phyloP scores from a whole-genome alignment of 2,797 vertebrate genomes.

The Thaleichthys pacificus region DNA sequence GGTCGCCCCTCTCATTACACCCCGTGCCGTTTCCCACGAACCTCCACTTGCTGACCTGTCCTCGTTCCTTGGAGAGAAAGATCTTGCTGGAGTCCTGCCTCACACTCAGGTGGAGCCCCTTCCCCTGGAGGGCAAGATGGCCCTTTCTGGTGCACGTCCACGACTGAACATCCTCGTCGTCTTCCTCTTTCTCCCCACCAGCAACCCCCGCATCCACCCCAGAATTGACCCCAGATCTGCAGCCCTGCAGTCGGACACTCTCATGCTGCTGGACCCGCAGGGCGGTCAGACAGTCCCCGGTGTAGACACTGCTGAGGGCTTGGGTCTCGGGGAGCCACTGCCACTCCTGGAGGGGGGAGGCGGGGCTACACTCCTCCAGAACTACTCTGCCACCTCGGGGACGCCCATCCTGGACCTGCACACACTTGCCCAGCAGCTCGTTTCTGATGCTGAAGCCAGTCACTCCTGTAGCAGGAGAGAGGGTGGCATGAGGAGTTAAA shows the following conservation, averaged over 20 bases:
- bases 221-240: constrained; percentile 43
- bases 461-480: constrained; percentile 43
- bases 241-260: constrained; percentile 70
- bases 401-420: constrained; percentile 58
- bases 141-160: constrained; percentile 87
- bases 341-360: constrained; percentile 75
- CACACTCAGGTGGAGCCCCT: constrained; percentile 79
- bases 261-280: constrained; percentile 56
- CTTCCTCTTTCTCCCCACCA: constrained; percentile 35
- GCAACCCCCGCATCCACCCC: constrained; percentile 28
- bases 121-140: constrained; percentile 72
- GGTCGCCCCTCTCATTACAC: constrained; percentile 63
- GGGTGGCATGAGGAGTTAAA: too few species aligned
- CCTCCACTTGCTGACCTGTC: constrained; percentile 84
- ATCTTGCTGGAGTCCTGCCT: constrained; percentile 72
- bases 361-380: constrained; percentile 66
- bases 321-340: constrained; percentile 63
- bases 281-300: constrained; percentile 75
- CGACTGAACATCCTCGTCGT: constrained; percentile 60
- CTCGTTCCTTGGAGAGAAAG: constrained; percentile 78
- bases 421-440: constrained; percentile 74
- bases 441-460: constrained; percentile 80
- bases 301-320: constrained; percentile 69
- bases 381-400: constrained; percentile 52
- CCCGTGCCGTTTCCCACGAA: constrained; percentile 71